A percentile compares a stretch with the other conserved stretches of the same genome.
These are phyloP conservation scores for Illadopsis cleaveri DNA, from an alignment of 2,113 vertebrate species.

Conservation along the genomic window DNA sequence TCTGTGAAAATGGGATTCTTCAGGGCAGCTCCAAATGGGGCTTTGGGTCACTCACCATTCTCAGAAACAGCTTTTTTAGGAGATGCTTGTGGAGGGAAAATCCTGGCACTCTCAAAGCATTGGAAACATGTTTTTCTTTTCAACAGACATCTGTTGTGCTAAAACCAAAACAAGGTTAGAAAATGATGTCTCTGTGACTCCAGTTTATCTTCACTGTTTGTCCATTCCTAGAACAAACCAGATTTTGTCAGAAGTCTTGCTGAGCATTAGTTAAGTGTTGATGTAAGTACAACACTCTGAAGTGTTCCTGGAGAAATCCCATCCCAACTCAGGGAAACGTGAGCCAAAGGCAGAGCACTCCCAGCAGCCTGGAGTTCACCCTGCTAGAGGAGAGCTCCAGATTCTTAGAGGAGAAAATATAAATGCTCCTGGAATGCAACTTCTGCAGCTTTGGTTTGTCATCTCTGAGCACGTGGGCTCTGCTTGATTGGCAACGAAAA, in stretches of 20 bases:
- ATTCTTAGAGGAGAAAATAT: neutral
- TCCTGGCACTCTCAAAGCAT: neutral
- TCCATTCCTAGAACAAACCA: neutral
- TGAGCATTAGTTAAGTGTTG: neutral
- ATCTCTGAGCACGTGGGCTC: neutral
- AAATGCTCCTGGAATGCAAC: neutral
- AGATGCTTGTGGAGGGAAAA: neutral
- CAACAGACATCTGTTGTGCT: slow-evolving; percentile 37
- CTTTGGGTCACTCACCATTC: neutral
- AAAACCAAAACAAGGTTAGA: neutral
- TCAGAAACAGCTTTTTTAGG: neutral
- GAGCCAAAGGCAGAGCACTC: slow-evolving; percentile 1
- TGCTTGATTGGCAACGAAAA: neutral
- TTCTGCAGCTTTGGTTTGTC: neutral
- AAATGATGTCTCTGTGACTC: slow-evolving; percentile 4
- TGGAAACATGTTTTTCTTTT: slow-evolving; percentile 38
- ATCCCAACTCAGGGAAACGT: neutral
- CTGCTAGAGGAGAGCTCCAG: neutral
- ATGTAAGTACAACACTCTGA: neutral
- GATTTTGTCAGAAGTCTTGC: slow-evolving; percentile 28
- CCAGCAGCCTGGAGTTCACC: neutral
- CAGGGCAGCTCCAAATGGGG: neutral
- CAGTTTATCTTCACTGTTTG: neutral
- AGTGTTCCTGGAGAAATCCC: slow-evolving; percentile 20
- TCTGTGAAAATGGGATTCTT: neutral